phyloP scores from a whole-genome alignment of 1,140 invertebrate genomes.

The Tetraneura akinire region DNA sequence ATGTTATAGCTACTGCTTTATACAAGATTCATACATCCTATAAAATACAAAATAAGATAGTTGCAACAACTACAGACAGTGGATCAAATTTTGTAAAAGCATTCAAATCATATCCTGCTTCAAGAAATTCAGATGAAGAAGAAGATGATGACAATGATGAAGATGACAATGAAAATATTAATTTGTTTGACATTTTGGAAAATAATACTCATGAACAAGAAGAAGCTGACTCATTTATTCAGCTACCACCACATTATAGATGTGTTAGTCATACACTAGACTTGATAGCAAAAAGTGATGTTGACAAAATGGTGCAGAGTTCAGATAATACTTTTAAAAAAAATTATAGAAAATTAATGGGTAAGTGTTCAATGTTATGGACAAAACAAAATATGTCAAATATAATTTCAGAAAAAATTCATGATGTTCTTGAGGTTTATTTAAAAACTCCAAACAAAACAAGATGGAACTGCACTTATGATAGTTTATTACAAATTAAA shows the following conservation, averaged over 20 bases:
- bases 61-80: background rate
- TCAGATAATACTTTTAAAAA: background rate
- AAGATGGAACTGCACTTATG: slow-evolving; percentile 7
- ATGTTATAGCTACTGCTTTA: background rate
- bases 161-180: background rate
- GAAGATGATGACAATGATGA: background rate
- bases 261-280: slow-evolving; percentile 6
- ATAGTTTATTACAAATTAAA: slow-evolving; percentile 5
- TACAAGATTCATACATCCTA: slow-evolving; percentile 19
- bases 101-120: background rate
- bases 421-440: slow-evolving; percentile 6
- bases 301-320: background rate
- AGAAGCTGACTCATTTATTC: background rate
- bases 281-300: background rate
- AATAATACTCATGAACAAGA: background rate
- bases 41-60: slow-evolving; percentile 37
- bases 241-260: background rate
- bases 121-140: background rate
- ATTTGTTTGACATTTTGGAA: slow-evolving; percentile 13
- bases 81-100: too few relatives aligned
- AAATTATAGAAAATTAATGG: background rate
- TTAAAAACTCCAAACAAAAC: slow-evolving; percentile 8
- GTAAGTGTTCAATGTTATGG: background rate
- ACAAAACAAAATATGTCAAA: background rate
- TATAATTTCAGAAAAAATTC: background rate